Conservation (phyloP, 2,888 invertebrate genomes). For the Leptinotarsa haldemani region DNA sequence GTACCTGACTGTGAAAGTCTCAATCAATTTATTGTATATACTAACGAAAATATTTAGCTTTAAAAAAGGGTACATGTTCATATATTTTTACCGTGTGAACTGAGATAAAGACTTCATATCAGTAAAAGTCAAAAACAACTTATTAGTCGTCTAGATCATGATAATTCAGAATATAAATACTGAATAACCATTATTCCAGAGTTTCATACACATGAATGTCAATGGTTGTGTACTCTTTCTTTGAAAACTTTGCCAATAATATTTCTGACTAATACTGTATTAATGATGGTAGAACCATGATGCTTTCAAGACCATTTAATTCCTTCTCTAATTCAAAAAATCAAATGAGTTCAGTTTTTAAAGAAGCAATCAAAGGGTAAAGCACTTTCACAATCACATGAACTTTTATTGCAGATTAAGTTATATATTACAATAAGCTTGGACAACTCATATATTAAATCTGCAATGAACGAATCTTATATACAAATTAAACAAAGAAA, state of each 20-base stretch:
- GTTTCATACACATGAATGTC: too few relatives aligned
- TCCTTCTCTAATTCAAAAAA: neutral
- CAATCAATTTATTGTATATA: neutral
- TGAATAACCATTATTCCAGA: too few relatives aligned
- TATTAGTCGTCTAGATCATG: too few relatives aligned
- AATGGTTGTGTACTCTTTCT: neutral
- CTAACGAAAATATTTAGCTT: neutral
- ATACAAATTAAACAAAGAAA: neutral
- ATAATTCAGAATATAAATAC: too few relatives aligned
- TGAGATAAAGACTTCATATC: too few relatives aligned
- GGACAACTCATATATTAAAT: neutral
- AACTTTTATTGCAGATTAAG: conserved; percentile 22
- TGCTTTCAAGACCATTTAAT: neutral
- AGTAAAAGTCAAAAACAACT: too few relatives aligned
- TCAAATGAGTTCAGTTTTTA: too few relatives aligned
- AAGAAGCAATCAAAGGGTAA: neutral
- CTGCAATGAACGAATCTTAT: neutral
- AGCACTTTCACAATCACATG: neutral
- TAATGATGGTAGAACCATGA: neutral
- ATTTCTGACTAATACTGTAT: conserved; percentile 9
- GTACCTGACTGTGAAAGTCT: too few relatives aligned
- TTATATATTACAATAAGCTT: conserved; percentile 26
- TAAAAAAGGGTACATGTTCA: neutral
- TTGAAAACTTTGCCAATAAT: neutral
- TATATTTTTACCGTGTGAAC: too few relatives aligned